Conservation (phyloP, 2,797 vertebrate genomes). For the Rhinatrema bivittatum region DNA sequence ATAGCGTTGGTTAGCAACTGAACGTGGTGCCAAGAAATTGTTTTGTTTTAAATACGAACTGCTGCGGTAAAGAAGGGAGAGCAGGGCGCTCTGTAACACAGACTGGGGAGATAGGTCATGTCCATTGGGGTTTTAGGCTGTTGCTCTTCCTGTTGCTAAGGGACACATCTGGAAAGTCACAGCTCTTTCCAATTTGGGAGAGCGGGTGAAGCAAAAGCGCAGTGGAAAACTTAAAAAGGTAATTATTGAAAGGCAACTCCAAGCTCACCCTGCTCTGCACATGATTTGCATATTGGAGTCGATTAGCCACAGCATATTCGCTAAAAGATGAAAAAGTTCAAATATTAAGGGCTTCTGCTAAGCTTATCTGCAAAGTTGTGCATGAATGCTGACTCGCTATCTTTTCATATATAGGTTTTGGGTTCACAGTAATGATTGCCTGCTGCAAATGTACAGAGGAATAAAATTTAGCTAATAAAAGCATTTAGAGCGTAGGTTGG, state of each 20-base stretch:
- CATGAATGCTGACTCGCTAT: too few relatives aligned
- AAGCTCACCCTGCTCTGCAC: background rate
- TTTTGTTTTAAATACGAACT: conserved; percentile 5
- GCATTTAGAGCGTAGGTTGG: too few relatives aligned
- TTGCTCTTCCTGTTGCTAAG: conserved; percentile 9
- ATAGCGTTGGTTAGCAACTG: conserved; percentile 8
- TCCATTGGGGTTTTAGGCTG: background rate
- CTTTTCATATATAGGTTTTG: too few relatives aligned
- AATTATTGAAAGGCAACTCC: background rate
- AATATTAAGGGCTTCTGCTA: too few relatives aligned
- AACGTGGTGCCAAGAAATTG: conserved; percentile 1
- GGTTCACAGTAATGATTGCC: too few relatives aligned
- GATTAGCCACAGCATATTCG: too few relatives aligned
- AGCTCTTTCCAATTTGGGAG: background rate
- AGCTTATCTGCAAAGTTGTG: too few relatives aligned
- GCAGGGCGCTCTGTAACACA: background rate
- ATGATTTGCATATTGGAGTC: too few relatives aligned
- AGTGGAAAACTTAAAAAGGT: background rate
- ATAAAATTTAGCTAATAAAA: too few relatives aligned
- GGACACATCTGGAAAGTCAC: background rate
- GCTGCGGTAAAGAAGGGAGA: conserved; percentile 11
- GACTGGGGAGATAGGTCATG: background rate
- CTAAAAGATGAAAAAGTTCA: too few relatives aligned
- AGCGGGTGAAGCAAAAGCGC: fast-evolving
- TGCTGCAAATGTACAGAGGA: too few relatives aligned